These are phyloP conservation scores for Melozone crissalis DNA, from an alignment of 2,113 vertebrate species.

Conservation along the genomic window DNA sequence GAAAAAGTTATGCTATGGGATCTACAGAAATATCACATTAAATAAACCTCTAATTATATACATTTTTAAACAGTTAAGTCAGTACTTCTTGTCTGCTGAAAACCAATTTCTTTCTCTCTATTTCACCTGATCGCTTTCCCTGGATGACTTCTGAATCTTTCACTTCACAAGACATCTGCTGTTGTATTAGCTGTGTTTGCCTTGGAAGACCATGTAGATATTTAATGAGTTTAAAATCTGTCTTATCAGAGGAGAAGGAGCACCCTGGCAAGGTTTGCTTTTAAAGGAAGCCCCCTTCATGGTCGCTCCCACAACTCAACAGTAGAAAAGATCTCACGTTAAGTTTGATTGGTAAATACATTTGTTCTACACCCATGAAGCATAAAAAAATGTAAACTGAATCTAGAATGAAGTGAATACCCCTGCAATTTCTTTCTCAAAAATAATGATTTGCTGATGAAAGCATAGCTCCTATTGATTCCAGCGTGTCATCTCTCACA, in stretches of 20 bases:
- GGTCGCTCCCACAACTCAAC: not conserved
- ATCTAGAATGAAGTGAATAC: not conserved
- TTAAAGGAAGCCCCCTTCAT: fast-evolving
- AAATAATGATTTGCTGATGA: not conserved
- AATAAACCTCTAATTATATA: not conserved
- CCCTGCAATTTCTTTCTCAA: not conserved
- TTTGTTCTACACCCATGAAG: not conserved
- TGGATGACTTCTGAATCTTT: not conserved
- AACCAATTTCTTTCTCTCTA: not conserved
- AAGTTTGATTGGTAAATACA: not conserved
- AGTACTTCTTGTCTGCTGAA: not conserved
- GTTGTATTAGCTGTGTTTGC: not conserved
- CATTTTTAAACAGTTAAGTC: not conserved
- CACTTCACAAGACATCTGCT: not conserved
- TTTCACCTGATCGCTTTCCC: not conserved
- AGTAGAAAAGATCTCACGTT: not conserved
- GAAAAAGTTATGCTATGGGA: not conserved
- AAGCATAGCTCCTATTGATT: not conserved
- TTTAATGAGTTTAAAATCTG: not conserved
- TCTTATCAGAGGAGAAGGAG: not conserved
- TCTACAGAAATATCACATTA: not conserved
- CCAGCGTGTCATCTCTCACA: not conserved
- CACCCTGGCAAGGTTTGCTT: not conserved
- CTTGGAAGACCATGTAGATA: not conserved
- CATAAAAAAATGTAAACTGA: not conserved